Evolutionary conservation across 2,888 invertebrate species (phyloP).

Genomic region (Euspilapteryx auroguttella): DNA sequence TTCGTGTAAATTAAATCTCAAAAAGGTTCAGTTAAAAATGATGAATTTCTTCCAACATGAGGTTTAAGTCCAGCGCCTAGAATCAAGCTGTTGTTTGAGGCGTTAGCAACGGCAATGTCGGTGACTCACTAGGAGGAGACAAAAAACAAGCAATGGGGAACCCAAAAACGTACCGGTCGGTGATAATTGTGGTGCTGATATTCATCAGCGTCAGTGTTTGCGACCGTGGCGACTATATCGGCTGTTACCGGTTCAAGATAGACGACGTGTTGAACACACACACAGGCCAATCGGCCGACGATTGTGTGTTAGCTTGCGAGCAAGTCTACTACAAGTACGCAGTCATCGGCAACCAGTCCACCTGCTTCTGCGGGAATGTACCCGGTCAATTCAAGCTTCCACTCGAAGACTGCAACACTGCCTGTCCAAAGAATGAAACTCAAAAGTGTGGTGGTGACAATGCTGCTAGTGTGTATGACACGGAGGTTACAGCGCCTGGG

Average conservation of each 20-base stretch:
- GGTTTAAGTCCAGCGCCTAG: too few relatives aligned
- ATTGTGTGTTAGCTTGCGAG: constrained; percentile 45
- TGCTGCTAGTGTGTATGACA: constrained; percentile 70
- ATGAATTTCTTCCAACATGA: too few relatives aligned
- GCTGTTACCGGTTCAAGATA: constrained; percentile 31
- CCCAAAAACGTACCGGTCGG: too few relatives aligned
- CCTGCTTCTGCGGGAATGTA: constrained; percentile 44
- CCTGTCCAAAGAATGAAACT: constrained; percentile 63
- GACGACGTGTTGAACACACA: constrained; percentile 38
- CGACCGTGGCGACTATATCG: constrained; percentile 45
- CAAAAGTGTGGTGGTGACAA: constrained; percentile 70
- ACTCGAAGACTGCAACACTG: constrained; percentile 46
- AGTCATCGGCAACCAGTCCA: constrained; percentile 38
- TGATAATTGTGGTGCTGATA: too few relatives aligned
- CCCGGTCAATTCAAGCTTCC: constrained; percentile 43
- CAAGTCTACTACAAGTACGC: constrained; percentile 48
- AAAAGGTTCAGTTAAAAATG: too few relatives aligned
- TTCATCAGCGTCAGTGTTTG: constrained; percentile 13
- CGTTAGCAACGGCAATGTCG: too few relatives aligned
- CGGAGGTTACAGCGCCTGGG: constrained; percentile 66
- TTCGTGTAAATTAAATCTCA: too few relatives aligned
- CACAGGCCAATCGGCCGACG: constrained; percentile 48
- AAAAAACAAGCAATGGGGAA: too few relatives aligned
- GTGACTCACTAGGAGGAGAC: too few relatives aligned
- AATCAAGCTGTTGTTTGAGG: too few relatives aligned